Base-by-base conservation (phyloP, 2,113 vertebrate species). In the Istiophorus platypterus region DNA sequence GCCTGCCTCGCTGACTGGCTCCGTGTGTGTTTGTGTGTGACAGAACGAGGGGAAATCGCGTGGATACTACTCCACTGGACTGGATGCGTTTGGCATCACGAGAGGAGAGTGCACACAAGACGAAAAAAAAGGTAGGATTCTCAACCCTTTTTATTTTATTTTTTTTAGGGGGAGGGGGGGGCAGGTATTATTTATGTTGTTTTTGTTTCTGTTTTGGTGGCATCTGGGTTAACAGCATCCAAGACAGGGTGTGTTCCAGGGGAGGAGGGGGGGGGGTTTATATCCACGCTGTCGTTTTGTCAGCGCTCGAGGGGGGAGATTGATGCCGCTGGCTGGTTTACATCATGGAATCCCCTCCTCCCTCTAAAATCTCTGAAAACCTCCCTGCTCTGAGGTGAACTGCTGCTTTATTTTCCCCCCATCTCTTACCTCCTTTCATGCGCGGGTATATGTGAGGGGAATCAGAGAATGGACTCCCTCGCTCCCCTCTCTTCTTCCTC, bases 341-440 rank as follows among this genome's bases (percentile, higher is more conserved):
- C 85, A 89, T 88, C 89, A 81, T 80, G 82, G 86, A 92, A 89
- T 91, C 87, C 88, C 89, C 89, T 90, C 84, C 81, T 89, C 84
- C 86, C 52, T 56, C 66, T 82, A 73, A 61, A 74, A 82, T 29
- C 54, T 58, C 65, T 77, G 26, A 58, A 74, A 86, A 84, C 39
- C 69, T 84, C 67, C 49, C 18, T 17, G 8, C 49, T 86, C 49
- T 59, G 71, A 76, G 78, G 70, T 80, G 72, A 78, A 34, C 74
- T 26, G 24, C 52, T 75, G 54, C 39, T 52, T 63, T 66, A 56
- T 65, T 58, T 52, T 9, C n/a, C 37, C 31, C 31, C 13, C 1
- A 14, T 58, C 52, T 17, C 24, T 12, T 34, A 49, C 52, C 69
- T 81, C 59, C 34, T 41, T 76, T 58, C 63, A 72, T 57, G 18